These are phyloP conservation scores for Schlechtendalia chinensis DNA, from an alignment of 1,140 invertebrate genomes.

Conservation along the genomic window DNA sequence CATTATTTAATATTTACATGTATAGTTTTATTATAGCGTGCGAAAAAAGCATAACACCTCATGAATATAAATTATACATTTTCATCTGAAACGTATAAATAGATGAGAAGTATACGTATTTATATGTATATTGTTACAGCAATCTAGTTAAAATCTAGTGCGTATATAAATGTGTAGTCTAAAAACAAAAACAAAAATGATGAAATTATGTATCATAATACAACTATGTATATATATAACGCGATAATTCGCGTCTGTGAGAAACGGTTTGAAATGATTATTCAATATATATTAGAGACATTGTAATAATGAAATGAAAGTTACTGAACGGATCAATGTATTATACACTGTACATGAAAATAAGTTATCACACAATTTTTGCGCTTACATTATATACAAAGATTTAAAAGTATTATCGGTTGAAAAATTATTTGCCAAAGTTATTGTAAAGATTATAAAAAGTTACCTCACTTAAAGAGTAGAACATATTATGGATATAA, in stretches of 20 bases:
- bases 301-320: conserved; percentile 17
- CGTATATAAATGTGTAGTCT: not conserved
- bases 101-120: too few relatives aligned
- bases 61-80: not conserved
- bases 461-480: too few relatives aligned
- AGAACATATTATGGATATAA: too few relatives aligned
- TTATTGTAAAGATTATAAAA: too few relatives aligned
- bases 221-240: not conserved
- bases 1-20: too few relatives aligned
- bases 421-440: too few relatives aligned
- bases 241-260: not conserved
- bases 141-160: not conserved
- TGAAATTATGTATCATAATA: not conserved
- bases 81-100: not conserved
- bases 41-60: too few relatives aligned
- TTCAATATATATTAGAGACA: conserved; percentile 2
- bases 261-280: conserved; percentile 7
- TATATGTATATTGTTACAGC: not conserved
- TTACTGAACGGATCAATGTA: not conserved
- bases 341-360: not conserved
- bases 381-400: too few relatives aligned
- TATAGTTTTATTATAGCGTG: too few relatives aligned
- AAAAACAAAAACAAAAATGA: conserved; percentile 1
- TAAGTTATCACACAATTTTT: conserved; percentile 4
- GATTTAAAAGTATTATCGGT: too few relatives aligned